Evolutionary conservation across 64 coral and sea anemone genomes (phyloP).

Genomic region (Montipora sp.): DNA sequence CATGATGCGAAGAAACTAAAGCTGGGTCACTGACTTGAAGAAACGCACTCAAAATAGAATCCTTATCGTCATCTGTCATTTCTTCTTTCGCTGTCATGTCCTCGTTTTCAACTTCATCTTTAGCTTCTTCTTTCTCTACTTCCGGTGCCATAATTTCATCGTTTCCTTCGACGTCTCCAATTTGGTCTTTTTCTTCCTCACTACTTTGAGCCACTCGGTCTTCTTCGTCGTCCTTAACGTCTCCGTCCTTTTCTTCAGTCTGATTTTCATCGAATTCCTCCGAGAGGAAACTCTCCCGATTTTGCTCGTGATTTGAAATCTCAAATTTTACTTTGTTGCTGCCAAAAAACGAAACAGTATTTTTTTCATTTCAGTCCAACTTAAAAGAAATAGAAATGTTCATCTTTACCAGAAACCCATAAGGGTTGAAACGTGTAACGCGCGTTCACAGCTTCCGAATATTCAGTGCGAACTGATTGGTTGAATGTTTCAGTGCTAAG

Average conservation of each 20-base stretch:
- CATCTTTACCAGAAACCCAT: too few species aligned
- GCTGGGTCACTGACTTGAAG: constrained; percentile 80
- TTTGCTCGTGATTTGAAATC: neutral
- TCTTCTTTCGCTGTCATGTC: neutral
- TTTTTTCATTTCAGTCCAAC: too few species aligned
- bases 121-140: neutral
- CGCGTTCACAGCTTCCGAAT: too few species aligned
- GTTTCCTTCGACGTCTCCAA: constrained; percentile 12
- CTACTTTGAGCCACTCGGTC: neutral
- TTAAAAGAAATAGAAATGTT: too few species aligned
- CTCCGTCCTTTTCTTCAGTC: neutral
- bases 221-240: neutral
- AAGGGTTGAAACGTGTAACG: too few species aligned
- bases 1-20: constrained; percentile 88
- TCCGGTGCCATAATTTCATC: neutral
- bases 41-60: constrained; percentile 52
- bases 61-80: neutral
- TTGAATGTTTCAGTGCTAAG: too few species aligned
- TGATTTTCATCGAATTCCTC: neutral
- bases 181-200: constrained; percentile 12
- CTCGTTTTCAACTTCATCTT: constrained; percentile 36
- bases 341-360: neutral
- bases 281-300: neutral
- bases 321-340: neutral
- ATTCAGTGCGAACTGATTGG: too few species aligned